These are phyloP conservation scores for Melitaea athalia DNA, from an alignment of 2,888 invertebrate species.

Conservation along the genomic window DNA sequence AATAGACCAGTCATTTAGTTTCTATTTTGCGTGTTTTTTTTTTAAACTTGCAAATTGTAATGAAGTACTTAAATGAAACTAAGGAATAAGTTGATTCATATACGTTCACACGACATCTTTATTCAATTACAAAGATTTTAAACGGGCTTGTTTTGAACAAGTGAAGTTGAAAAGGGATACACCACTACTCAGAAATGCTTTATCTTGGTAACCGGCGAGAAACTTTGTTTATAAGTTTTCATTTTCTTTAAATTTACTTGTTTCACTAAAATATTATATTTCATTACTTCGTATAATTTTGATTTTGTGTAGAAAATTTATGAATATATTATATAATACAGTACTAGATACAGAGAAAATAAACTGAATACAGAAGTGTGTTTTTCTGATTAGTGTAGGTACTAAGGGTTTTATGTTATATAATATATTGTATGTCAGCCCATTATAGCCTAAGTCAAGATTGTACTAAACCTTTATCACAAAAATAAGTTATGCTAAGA, in stretches of 20 bases:
- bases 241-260: slow-evolving; percentile 20
- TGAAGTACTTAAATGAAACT: neutral
- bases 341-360: neutral
- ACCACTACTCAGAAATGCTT: slow-evolving; percentile 28
- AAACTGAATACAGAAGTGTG: too few relatives aligned
- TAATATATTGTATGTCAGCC: too few relatives aligned
- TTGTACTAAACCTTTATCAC: too few relatives aligned
- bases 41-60: neutral
- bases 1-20: too few relatives aligned
- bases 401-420: too few relatives aligned
- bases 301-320: neutral
- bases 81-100: neutral
- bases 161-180: slow-evolving; percentile 19
- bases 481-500: too few relatives aligned
- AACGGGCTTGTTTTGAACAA: slow-evolving; percentile 17
- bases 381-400: too few relatives aligned
- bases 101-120: neutral
- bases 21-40: too few relatives aligned
- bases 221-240: slow-evolving; percentile 17
- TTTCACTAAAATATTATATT: slow-evolving; percentile 13
- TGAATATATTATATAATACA: neutral
- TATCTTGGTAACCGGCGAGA: slow-evolving; percentile 22
- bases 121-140: slow-evolving; percentile 7
- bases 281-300: neutral
- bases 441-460: too few relatives aligned